phyloP scores from a whole-genome alignment of 1,140 invertebrate genomes.

The Protaetia brevitarsis region DNA sequence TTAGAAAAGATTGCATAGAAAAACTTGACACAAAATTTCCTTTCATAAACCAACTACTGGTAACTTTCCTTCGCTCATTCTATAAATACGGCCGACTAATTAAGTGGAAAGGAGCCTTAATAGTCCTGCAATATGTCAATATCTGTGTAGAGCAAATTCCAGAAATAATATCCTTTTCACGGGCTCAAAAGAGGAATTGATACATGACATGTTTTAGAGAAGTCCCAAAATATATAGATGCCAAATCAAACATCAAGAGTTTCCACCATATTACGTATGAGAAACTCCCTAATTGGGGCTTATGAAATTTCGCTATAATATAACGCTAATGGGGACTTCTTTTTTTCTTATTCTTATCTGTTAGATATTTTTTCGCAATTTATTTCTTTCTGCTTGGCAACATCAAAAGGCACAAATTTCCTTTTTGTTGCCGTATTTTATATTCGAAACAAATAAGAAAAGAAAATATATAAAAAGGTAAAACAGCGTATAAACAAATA shows the following conservation, averaged over 20 bases:
- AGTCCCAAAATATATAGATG: background rate
- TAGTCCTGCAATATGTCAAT: no score
- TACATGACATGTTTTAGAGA: background rate
- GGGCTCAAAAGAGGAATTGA: no score
- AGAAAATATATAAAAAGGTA: no score
- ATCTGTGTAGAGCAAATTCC: no score
- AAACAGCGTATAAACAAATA: background rate
- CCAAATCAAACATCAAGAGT: background rate
- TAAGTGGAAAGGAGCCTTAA: no score
- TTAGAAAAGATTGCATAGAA: no score
- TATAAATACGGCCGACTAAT: no score
- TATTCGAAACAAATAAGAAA: background rate
- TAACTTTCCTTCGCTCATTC: no score
- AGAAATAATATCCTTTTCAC: no score
- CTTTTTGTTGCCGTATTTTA: background rate
- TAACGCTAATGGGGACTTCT: background rate
- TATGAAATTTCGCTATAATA: background rate
- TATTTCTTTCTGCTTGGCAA: background rate
- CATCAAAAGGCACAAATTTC: background rate
- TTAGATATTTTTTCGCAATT: background rate
- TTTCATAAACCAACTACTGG: no score
- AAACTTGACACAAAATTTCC: no score
- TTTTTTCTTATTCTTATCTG: background rate
- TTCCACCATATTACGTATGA: background rate
- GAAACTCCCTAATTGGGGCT: background rate